phyloP scores from a whole-genome alignment of 2,888 invertebrate genomes.

The Apoda limacodes region DNA sequence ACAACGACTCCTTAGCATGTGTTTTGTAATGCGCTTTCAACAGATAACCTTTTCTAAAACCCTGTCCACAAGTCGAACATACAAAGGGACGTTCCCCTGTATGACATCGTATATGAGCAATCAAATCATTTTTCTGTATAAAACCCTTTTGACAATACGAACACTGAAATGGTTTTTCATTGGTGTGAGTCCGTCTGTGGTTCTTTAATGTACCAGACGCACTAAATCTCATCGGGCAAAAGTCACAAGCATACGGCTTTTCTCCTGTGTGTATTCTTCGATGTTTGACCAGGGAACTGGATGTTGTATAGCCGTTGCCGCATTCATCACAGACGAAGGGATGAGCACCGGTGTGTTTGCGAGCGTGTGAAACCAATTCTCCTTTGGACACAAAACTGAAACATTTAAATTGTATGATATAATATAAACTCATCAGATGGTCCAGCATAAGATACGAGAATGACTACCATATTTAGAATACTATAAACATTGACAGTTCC shows the following conservation, averaged over 20 bases:
- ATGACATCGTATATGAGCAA: constrained; percentile 67
- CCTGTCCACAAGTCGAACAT: constrained; percentile 56
- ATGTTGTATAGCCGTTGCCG: constrained; percentile 67
- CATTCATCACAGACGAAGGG: constrained; percentile 71
- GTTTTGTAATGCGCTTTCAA: constrained; percentile 60
- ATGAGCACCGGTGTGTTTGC: constrained; percentile 72
- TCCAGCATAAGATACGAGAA: too few species aligned
- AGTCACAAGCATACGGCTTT: constrained; percentile 68
- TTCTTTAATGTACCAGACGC: constrained; percentile 71
- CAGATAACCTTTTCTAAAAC: constrained; percentile 63
- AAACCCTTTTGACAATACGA: constrained; percentile 68
- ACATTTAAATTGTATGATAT: too few species aligned
- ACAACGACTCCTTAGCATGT: constrained; percentile 32
- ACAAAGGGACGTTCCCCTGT: constrained; percentile 59
- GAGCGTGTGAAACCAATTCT: constrained; percentile 65
- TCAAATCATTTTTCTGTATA: constrained; percentile 68
- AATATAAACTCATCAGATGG: too few species aligned
- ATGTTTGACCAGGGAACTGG: constrained; percentile 69
- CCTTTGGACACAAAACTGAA: constrained; percentile 62
- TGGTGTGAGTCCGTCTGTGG: constrained; percentile 69
- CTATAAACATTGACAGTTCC: too few species aligned
- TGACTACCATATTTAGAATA: too few species aligned
- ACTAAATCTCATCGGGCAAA: constrained; percentile 68
- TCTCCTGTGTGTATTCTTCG: constrained; percentile 71
- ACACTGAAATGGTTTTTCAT: constrained; percentile 69